A percentile compares a stretch with the other conserved stretches of the same genome.
phyloP scores from a whole-genome alignment of 2,888 invertebrate genomes.

The Drosophila ustulata region DNA sequence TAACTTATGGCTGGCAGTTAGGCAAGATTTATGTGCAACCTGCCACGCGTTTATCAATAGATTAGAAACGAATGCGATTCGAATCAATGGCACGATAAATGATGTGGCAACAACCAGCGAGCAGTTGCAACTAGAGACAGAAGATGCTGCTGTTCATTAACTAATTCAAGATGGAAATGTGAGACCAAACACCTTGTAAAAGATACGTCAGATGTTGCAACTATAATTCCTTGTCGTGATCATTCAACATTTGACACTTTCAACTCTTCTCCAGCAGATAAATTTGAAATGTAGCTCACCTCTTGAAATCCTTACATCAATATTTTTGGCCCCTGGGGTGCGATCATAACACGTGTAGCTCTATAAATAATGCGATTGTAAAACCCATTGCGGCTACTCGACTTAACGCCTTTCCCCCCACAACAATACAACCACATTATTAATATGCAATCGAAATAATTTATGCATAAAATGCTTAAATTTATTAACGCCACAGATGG shows the following conservation, averaged over 20 bases:
- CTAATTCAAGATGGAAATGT: background rate
- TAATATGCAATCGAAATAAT: constrained; percentile 74
- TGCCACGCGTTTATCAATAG: constrained; percentile 52
- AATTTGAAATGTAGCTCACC: constrained; percentile 54
- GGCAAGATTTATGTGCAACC: constrained; percentile 66
- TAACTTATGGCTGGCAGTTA: constrained; percentile 46
- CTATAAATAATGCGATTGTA: constrained; percentile 64
- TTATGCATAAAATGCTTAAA: constrained; percentile 72
- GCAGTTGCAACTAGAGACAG: background rate
- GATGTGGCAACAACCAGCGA: constrained; percentile 8
- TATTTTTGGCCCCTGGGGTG: constrained; percentile 63
- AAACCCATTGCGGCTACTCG: constrained; percentile 49
- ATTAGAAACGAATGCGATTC: constrained; percentile 28
- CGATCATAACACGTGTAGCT: constrained; percentile 71
- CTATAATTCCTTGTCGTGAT: constrained; percentile 10
- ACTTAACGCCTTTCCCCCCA: constrained; percentile 22
- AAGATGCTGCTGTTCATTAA: background rate
- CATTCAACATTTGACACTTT: constrained; percentile 44
- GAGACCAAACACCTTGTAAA: constrained; percentile 19
- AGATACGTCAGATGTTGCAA: constrained; percentile 1
- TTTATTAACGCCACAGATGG: constrained; percentile 68
- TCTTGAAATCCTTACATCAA: constrained; percentile 47
- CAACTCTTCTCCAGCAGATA: constrained; percentile 37
- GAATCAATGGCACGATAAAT: constrained; percentile 31
- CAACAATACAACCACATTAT: constrained; percentile 31